These are phyloP conservation scores for Clanis bilineata DNA, from an alignment of 2,888 invertebrate species.

Conservation along the genomic window DNA sequence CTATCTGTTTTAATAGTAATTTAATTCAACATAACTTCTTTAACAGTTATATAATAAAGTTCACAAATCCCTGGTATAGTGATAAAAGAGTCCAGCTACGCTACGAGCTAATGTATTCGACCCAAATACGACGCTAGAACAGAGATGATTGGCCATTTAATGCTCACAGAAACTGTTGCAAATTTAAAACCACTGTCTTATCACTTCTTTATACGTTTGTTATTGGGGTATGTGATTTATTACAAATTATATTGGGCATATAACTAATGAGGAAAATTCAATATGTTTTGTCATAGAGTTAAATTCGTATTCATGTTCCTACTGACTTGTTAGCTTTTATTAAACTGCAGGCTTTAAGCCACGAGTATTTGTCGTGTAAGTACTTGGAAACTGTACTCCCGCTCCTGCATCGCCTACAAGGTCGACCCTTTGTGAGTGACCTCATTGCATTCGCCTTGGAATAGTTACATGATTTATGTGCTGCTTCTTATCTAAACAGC, in stretches of 20 bases:
- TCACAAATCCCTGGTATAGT: constrained; percentile 34
- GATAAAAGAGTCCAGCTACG: constrained; percentile 56
- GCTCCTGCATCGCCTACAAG: constrained; percentile 66
- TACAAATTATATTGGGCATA: background rate
- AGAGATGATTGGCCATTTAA: constrained; percentile 73
- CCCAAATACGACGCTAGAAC: constrained; percentile 60
- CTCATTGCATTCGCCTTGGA: constrained; percentile 77
- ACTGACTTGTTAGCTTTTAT: background rate
- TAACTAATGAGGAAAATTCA: background rate
- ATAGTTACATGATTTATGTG: constrained; percentile 76
- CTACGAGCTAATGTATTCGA: constrained; percentile 60
- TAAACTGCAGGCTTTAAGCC: background rate
- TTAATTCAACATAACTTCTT: constrained; percentile 10
- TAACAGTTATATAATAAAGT: constrained; percentile 21
- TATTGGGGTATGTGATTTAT: background rate
- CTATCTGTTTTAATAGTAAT: background rate
- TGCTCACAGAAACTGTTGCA: constrained; percentile 63
- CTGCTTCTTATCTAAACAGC: constrained; percentile 64
- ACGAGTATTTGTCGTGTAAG: background rate
- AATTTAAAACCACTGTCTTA: constrained; percentile 32
- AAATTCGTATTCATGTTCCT: background rate
- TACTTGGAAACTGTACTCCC: constrained; percentile 55
- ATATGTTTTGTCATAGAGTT: background rate
- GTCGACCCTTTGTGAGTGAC: constrained; percentile 74
- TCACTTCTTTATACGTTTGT: background rate